Evolutionary conservation across 2,113 vertebrate genomes (phyloP).

Genomic region (Gracilinanus agilis): DNA sequence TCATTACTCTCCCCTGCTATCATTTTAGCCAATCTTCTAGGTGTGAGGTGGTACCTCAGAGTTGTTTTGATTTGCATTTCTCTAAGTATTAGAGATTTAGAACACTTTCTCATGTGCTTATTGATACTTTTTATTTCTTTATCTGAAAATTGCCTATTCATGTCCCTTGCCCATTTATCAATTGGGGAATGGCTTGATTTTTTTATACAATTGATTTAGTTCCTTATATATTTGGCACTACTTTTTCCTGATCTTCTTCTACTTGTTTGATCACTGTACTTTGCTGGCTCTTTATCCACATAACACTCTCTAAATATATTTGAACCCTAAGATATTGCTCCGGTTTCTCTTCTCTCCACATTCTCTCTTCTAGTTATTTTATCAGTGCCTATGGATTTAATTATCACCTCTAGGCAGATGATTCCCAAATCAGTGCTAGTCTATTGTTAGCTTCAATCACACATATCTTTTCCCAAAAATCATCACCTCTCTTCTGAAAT

Average conservation of each 20-base stretch:
- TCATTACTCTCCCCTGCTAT: too few species aligned
- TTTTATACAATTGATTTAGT: too few species aligned
- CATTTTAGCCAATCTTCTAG: too few species aligned
- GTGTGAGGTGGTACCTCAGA: too few species aligned
- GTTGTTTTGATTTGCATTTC: too few species aligned
- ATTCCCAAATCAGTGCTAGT: background rate
- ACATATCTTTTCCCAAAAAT: background rate
- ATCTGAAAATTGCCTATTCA: too few species aligned
- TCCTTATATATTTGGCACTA: too few species aligned
- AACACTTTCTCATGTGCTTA: too few species aligned
- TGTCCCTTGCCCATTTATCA: too few species aligned
- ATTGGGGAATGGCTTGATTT: too few species aligned
- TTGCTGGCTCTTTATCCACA: background rate
- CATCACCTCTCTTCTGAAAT: background rate
- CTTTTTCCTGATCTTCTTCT: background rate
- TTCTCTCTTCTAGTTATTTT: background rate
- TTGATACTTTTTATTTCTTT: too few species aligned
- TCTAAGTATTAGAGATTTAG: too few species aligned
- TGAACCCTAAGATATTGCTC: background rate
- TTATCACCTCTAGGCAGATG: background rate
- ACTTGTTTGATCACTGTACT: background rate
- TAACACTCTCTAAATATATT: background rate
- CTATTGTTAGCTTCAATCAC: background rate
- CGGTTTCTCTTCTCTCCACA: background rate
- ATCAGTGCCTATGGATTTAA: background rate